These are phyloP conservation scores for Platyscapa corneri DNA, from an alignment of 1,140 invertebrate genomes.

Conservation along the genomic window DNA sequence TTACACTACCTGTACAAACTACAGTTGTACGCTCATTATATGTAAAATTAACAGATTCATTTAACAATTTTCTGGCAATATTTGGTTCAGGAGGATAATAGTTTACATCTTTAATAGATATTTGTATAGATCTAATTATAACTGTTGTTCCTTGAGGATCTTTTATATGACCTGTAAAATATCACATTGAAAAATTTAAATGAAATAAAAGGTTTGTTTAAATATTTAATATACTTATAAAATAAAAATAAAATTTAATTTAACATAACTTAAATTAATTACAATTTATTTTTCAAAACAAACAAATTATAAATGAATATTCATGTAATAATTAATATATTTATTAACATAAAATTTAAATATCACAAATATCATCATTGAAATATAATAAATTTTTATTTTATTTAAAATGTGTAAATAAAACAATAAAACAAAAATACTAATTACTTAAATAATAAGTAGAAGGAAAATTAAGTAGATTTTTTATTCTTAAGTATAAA, in stretches of 20 bases:
- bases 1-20: slow-evolving; percentile 71
- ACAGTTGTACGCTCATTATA: slow-evolving; percentile 79
- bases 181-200: no score
- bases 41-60: slow-evolving; percentile 87
- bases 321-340: no score
- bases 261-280: not conserved
- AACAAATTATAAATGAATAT: not conserved
- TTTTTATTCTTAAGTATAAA: no score
- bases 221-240: no score
- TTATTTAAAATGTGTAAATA: not conserved
- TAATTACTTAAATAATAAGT: not conserved
- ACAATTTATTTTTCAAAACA: no score
- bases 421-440: not conserved
- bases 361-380: no score
- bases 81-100: slow-evolving; percentile 87
- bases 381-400: not conserved
- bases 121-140: slow-evolving; percentile 84
- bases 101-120: slow-evolving; percentile 88
- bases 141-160: slow-evolving; percentile 86
- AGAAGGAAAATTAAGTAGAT: no score
- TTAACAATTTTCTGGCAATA: slow-evolving; percentile 88
- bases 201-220: no score
- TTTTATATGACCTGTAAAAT: slow-evolving; percentile 82
- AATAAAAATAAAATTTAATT: slow-evolving; percentile 19
- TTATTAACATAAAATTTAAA: no score